Conservation (phyloP, 1,140 invertebrate species). For the Littorina saxatilis region DNA sequence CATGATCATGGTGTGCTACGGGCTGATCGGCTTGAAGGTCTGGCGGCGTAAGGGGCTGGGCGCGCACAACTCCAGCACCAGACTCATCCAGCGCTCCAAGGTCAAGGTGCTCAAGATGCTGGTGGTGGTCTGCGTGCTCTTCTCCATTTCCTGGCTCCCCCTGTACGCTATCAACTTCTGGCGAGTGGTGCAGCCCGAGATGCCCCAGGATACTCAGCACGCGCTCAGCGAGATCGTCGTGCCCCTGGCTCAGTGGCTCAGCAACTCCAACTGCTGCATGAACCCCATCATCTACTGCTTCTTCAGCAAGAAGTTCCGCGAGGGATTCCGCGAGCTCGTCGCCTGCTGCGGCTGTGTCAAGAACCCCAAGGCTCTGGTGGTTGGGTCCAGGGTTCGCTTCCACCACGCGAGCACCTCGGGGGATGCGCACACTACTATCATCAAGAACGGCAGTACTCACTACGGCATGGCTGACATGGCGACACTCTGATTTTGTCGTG, state of each 20-base stretch:
- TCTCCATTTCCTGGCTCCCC: slow-evolving; percentile 97
- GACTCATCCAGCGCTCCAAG: slow-evolving; percentile 72
- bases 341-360: slow-evolving; percentile 40
- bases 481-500: too few relatives aligned
- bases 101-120: slow-evolving; percentile 95
- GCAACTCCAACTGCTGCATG: slow-evolving; percentile 96
- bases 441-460: too few relatives aligned
- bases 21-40: slow-evolving; percentile 94
- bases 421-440: too few relatives aligned
- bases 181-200: slow-evolving; percentile 38
- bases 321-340: slow-evolving; percentile 82
- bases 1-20: slow-evolving; percentile 93
- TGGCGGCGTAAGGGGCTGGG: slow-evolving; percentile 91
- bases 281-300: slow-evolving; percentile 98
- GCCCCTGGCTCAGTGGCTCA: slow-evolving; percentile 96
- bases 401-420: neutral
- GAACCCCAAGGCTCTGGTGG: neutral
- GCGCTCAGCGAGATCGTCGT: slow-evolving; percentile 86
- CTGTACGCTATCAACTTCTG: slow-evolving; percentile 81
- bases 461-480: too few relatives aligned
- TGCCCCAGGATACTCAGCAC: slow-evolving; percentile 71
- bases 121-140: slow-evolving; percentile 95
- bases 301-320: slow-evolving; percentile 96
- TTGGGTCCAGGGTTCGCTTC: slow-evolving; percentile 14
- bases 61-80: slow-evolving; percentile 53